Evolutionary conservation across 2,888 invertebrate genomes (phyloP).

Genomic region (Cryptocephalus primarius): DNA sequence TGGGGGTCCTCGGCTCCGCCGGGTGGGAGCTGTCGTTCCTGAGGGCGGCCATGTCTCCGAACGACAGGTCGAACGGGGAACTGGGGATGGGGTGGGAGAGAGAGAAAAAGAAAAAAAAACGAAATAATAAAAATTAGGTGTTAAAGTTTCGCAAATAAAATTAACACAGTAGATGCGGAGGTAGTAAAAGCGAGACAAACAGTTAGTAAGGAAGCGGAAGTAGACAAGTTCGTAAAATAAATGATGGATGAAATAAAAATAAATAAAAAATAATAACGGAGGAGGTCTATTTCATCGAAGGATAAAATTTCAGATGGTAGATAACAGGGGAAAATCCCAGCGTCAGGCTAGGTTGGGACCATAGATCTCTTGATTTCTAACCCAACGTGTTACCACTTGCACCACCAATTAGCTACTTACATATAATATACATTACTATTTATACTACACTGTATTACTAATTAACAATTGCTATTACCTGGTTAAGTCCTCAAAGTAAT

Average conservation of each 20-base stretch:
- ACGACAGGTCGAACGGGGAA: conserved; percentile 25
- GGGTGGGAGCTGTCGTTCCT: conserved; percentile 25
- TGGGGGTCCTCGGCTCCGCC: conserved; percentile 1
- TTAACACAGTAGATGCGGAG: background rate
- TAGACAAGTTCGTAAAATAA: conserved; percentile 8
- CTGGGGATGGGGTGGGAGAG: conserved; percentile 20
- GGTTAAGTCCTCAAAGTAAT: too few species aligned
- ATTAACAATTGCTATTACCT: too few species aligned
- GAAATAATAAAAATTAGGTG: background rate
- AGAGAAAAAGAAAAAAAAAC: conserved; percentile 2
- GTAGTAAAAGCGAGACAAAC: background rate
- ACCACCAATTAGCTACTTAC: too few species aligned
- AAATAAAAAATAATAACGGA: background rate
- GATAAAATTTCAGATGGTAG: too few species aligned
- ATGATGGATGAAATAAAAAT: conserved; percentile 5
- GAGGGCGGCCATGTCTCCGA: conserved; percentile 40
- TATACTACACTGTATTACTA: too few species aligned
- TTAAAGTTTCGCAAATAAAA: background rate
- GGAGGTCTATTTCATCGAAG: too few species aligned
- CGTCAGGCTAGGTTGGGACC: too few species aligned
- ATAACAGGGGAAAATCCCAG: too few species aligned
- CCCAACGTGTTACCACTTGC: too few species aligned
- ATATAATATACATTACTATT: too few species aligned
- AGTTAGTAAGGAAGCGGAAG: conserved; percentile 1
- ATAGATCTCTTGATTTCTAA: too few species aligned